A percentile compares a stretch with the other conserved stretches of the same genome.
phyloP scores from a whole-genome alignment of 1,140 invertebrate species.

The Eupeodes corollae region DNA sequence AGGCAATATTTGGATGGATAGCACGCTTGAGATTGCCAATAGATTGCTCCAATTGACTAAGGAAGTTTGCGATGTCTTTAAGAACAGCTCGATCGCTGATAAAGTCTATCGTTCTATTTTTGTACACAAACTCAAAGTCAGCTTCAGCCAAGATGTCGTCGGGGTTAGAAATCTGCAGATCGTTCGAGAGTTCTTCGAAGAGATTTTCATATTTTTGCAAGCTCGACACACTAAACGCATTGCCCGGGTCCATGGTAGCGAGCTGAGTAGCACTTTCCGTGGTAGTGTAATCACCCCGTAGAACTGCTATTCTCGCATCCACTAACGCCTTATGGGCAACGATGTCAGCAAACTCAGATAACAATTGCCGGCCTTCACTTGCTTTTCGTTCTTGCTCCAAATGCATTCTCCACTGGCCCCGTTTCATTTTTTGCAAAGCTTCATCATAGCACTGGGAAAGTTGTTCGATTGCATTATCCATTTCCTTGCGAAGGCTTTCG shows the following conservation, averaged over 20 bases:
- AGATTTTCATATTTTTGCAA: constrained; percentile 17
- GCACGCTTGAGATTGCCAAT: constrained; percentile 11
- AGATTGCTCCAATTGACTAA: constrained; percentile 15
- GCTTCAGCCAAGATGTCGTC: constrained; percentile 17
- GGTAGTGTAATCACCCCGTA: constrained; percentile 39
- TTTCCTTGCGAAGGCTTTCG: constrained; percentile 51
- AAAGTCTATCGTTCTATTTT: constrained; percentile 13
- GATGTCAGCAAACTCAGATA: constrained; percentile 60
- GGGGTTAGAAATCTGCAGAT: constrained; percentile 16
- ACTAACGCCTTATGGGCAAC: constrained; percentile 64
- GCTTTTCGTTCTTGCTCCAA: constrained; percentile 40
- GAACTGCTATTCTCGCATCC: constrained; percentile 54
- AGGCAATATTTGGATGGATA: constrained; percentile 10
- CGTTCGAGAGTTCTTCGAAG: constrained; percentile 13
- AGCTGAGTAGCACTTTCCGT: constrained; percentile 14
- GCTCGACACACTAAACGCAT: constrained; percentile 3
- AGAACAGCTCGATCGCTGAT: constrained; percentile 12
- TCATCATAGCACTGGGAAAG: constrained; percentile 53
- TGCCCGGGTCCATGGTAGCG: background rate
- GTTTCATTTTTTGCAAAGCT: constrained; percentile 39
- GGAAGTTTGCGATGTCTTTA: constrained; percentile 11
- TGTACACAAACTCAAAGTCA: constrained; percentile 19
- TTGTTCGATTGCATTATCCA: constrained; percentile 54
- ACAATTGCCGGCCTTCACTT: constrained; percentile 42
- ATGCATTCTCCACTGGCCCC: constrained; percentile 28